Percentiles rank a stretch among this genome's conserved stretches.
phyloP scores from a whole-genome alignment of 2,888 invertebrate genomes.

The Paralinhomoeus sp. region DNA sequence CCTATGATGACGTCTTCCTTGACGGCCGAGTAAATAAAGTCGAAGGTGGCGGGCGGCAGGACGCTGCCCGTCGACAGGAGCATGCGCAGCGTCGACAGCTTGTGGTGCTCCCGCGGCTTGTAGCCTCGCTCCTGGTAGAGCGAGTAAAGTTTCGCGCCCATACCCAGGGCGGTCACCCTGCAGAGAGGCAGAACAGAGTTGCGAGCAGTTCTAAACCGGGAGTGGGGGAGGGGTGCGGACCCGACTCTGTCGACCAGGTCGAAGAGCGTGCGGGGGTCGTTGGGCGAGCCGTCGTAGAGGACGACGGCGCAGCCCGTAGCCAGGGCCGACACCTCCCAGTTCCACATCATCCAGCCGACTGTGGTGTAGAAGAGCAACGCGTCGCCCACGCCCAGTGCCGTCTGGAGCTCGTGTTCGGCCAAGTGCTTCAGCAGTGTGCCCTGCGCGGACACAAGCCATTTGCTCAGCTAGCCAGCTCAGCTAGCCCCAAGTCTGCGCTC shows the following conservation, averaged over 20 bases:
- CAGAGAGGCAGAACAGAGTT: too few species aligned
- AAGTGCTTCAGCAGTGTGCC: constrained; percentile 37
- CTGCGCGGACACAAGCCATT: constrained; percentile 18
- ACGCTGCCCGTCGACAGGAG: constrained; percentile 36
- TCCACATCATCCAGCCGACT: constrained; percentile 42
- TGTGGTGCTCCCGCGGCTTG: constrained; percentile 29
- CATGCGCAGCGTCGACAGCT: constrained; percentile 29
- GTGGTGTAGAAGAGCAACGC: constrained; percentile 37
- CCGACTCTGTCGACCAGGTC: constrained; percentile 30
- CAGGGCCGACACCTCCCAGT: constrained; percentile 34
- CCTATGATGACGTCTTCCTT: constrained; percentile 31
- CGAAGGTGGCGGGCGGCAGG: constrained; percentile 32
- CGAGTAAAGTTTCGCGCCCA: constrained; percentile 35
- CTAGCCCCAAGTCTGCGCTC: constrained; percentile 12
- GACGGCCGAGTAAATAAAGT: constrained; percentile 35
- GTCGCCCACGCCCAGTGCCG: constrained; percentile 31
- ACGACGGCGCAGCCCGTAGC: constrained; percentile 30
- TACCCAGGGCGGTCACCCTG: constrained; percentile 34
- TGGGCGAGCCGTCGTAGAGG: constrained; percentile 37
- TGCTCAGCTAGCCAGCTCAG: background rate
- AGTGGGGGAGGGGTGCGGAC: too few species aligned
- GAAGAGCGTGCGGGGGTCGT: constrained; percentile 32
- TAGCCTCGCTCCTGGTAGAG: constrained; percentile 31
- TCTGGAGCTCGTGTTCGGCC: constrained; percentile 35
- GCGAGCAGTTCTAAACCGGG: too few species aligned